These are phyloP conservation scores for Bufo bufo DNA, from an alignment of 2,113 vertebrate species.

Conservation along the genomic window DNA sequence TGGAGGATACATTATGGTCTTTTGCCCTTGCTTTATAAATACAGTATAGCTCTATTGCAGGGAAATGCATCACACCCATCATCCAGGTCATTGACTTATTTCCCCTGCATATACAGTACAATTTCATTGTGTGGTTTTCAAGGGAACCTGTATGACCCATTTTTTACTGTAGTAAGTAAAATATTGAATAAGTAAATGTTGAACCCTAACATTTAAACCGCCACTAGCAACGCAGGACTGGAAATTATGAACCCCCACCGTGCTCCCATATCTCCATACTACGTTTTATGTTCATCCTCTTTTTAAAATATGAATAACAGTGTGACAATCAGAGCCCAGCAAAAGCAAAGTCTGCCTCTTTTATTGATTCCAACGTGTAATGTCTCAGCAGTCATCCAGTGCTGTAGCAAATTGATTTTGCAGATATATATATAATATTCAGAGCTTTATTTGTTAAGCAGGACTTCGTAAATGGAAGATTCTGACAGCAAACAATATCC, in stretches of 20 bases:
- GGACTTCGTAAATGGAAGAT: not conserved
- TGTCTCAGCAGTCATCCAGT: not conserved
- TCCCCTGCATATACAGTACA: not conserved
- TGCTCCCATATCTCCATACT: not conserved
- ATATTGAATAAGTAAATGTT: too few relatives aligned
- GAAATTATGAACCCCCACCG: not conserved
- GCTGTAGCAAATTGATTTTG: slow-evolving; percentile 25
- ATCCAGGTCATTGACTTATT: too few relatives aligned
- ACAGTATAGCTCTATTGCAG: too few relatives aligned
- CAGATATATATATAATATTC: slow-evolving; percentile 17
- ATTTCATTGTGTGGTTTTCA: not conserved
- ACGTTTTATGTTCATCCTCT: slow-evolving; percentile 21
- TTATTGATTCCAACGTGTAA: slow-evolving; percentile 28
- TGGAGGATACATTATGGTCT: too few relatives aligned
- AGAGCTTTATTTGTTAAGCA: slow-evolving; percentile 17
- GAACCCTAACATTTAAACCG: not conserved
- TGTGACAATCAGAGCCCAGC: not conserved
- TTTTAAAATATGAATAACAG: slow-evolving; percentile 22
- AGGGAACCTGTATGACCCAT: not conserved
- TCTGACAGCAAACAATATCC: not conserved
- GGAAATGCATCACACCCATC: too few relatives aligned
- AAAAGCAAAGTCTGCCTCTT: slow-evolving; percentile 28
- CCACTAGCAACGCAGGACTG: not conserved
- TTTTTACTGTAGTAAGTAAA: too few relatives aligned
- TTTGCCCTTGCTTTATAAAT: too few relatives aligned